Percentiles rank a stretch among this genome's conserved stretches.
These are phyloP conservation scores for Melanerpes formicivorus DNA, from an alignment of 2,113 vertebrate species.

Conservation along the genomic window DNA sequence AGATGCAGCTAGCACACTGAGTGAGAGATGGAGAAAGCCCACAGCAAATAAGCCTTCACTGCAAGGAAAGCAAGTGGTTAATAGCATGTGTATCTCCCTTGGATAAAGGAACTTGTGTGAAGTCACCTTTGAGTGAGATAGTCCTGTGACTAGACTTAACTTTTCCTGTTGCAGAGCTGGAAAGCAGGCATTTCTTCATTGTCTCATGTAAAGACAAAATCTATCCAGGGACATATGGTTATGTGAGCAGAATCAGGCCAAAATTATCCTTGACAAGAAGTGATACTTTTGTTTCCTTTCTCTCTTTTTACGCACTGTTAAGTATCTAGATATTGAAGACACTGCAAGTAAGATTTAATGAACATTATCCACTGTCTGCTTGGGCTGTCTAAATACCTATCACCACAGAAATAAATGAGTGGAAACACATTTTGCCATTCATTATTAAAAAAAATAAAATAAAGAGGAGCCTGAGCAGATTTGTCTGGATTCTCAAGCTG, in stretches of 20 bases:
- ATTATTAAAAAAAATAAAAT: too few relatives aligned
- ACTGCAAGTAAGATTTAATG: background rate
- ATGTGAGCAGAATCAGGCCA: background rate
- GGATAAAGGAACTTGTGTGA: background rate
- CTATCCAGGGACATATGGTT: background rate
- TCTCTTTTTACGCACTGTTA: background rate
- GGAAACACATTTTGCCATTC: background rate
- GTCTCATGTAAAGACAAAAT: background rate
- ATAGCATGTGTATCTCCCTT: fast-evolving
- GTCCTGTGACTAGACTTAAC: background rate
- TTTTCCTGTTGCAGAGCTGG: background rate
- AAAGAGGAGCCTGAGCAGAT: background rate
- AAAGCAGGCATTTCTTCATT: fast-evolving
- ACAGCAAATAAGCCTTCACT: fast-evolving
- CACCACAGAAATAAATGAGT: background rate
- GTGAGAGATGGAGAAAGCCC: background rate
- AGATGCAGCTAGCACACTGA: background rate
- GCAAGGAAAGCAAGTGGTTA: too few relatives aligned
- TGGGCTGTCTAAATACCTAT: background rate
- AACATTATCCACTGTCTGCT: background rate
- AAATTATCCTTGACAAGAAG: background rate
- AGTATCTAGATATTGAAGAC: background rate
- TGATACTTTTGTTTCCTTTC: background rate
- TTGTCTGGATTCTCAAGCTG: background rate
- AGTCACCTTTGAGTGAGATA: background rate